Conservation (phyloP, 2,797 vertebrate genomes). For the Notoglanidium macrostoma region DNA sequence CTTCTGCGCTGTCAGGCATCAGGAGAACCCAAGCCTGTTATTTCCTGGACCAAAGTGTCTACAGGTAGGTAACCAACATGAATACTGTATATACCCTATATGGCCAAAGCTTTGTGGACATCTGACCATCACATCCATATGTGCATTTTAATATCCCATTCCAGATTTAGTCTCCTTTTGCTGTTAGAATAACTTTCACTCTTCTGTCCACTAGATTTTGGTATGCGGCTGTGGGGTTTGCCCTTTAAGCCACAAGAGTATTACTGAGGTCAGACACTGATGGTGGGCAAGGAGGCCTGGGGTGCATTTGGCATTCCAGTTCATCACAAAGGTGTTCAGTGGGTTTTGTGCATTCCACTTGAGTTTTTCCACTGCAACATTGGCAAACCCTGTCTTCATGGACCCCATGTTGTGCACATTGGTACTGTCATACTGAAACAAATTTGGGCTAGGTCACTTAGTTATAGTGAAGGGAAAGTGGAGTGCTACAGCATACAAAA, state of each 20-base stretch:
- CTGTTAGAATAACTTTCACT: neutral
- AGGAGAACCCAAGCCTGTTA: conserved; percentile 71
- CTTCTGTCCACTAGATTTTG: neutral
- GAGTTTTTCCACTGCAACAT: neutral
- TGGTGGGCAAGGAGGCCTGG: neutral
- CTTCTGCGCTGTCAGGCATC: conserved; percentile 72
- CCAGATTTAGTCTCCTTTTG: neutral
- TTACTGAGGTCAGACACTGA: neutral
- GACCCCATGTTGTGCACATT: neutral
- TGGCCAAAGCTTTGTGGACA: neutral
- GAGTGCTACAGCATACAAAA: neutral
- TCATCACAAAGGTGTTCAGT: conserved; percentile 2
- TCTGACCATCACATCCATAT: neutral
- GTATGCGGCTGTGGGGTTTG: neutral
- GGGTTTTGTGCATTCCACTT: neutral
- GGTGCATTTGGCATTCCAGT: neutral
- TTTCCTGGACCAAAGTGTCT: conserved; percentile 81
- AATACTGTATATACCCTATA: neutral
- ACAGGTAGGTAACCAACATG: conserved; percentile 68
- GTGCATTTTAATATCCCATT: neutral
- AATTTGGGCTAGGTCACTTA: neutral
- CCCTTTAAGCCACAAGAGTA: neutral
- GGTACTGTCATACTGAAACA: neutral
- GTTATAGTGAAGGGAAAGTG: neutral
- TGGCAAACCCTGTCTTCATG: neutral